Evolutionary conservation across 2,888 invertebrate species (phyloP), one percentile per base, ranked within the genome.

Genomic region (Melanostoma scalare): DNA sequence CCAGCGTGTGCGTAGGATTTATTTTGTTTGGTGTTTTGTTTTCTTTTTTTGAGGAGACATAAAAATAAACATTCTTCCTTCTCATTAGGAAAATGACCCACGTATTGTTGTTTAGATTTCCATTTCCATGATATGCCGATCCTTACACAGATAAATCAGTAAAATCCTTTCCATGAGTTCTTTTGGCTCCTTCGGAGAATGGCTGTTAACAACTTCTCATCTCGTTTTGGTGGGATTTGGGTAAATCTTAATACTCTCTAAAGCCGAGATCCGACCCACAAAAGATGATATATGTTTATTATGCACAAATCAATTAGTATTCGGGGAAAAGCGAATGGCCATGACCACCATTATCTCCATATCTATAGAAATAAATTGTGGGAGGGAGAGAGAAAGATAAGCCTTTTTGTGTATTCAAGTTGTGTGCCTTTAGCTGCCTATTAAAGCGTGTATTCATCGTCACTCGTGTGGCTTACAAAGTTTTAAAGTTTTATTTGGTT

Each of bases 21-120:
- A 53, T 36, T 61, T 20, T 35, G 0, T 20, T 55, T 38, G 10
- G 6, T 55, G 20, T 56, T 40, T 38, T 40, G 5, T 33, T 10
- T 44, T 33, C 4, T 2, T 56, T 36, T 4, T 42, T 56, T 33
- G 8, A 33, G 33, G 31, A 40, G 46, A 52, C 30, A 74, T 69
- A 78, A 78, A 73, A 69, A 65, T 69, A 82, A 78, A 50, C 73
- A 74, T 77, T 68, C 63, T 73, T 58, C 73, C 58, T 73, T 42
- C 78, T 78, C 78, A 82, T 82, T 82, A 82, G 73, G 78, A 69
- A 82, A 82, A 82, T 82, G 82, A 82, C 82, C 82, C 82, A 78
- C 82, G 82, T 82, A 73, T 73, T 61, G 69, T 73, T 82, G 78
- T 82, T 82, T 78, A 63, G 82, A 78, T 81, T 77, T 77, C 67